A percentile compares a stretch with the other conserved stretches of the same genome.
Evolutionary conservation across 2,888 invertebrate genomes (phyloP).

Genomic region (Dysmachus trigonus): DNA sequence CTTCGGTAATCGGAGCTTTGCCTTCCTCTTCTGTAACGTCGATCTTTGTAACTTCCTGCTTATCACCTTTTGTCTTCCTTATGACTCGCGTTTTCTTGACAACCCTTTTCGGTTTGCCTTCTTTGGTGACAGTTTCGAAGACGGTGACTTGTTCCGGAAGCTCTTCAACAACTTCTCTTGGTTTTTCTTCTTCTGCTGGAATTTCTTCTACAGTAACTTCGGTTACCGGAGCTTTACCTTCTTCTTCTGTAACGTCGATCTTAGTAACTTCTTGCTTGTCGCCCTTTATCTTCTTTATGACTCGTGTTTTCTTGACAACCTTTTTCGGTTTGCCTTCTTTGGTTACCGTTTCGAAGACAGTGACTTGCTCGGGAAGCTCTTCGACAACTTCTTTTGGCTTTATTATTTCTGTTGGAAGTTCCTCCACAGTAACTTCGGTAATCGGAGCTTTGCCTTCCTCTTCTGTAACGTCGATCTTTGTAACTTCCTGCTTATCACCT

Average conservation of each 20-base stretch:
- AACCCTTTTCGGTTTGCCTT: slow-evolving; percentile 56
- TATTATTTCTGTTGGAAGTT: slow-evolving; percentile 47
- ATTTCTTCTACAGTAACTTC: slow-evolving; percentile 53
- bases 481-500: slow-evolving; percentile 61
- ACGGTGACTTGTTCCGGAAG: slow-evolving; percentile 48
- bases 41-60: slow-evolving; percentile 61
- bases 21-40: slow-evolving; percentile 59
- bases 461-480: slow-evolving; percentile 61
- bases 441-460: slow-evolving; percentile 62
- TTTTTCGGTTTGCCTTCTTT: slow-evolving; percentile 58
- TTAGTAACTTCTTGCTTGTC: slow-evolving; percentile 59
- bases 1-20: slow-evolving; percentile 61
- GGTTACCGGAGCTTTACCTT: slow-evolving; percentile 57
- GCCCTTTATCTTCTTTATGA: slow-evolving; percentile 58
- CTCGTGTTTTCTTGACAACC: slow-evolving; percentile 58
- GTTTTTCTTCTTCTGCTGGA: slow-evolving; percentile 43
- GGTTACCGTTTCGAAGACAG: slow-evolving; percentile 45
- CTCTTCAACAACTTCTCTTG: slow-evolving; percentile 53
- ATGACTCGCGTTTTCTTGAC: slow-evolving; percentile 56
- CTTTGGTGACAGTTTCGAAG: slow-evolving; percentile 52
- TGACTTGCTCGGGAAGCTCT: slow-evolving; percentile 57
- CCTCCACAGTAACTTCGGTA: slow-evolving; percentile 54
- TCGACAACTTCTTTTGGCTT: slow-evolving; percentile 52
- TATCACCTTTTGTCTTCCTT: slow-evolving; percentile 58
- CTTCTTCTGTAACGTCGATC: slow-evolving; percentile 62